These are phyloP conservation scores for Seira ritae DNA, from an alignment of 2,888 invertebrate genomes.

Conservation along the genomic window DNA sequence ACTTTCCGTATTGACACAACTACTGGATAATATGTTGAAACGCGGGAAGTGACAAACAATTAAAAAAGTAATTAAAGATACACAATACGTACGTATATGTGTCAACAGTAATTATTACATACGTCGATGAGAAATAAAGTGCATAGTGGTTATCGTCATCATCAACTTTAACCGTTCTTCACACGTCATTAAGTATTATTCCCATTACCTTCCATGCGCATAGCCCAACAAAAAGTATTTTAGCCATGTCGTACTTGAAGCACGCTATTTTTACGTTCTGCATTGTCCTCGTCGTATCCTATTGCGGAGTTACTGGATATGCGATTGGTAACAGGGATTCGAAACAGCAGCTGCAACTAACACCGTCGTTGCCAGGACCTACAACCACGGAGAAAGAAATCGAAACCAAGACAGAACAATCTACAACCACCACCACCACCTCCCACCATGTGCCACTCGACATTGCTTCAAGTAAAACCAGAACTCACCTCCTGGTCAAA, in stretches of 20 bases:
- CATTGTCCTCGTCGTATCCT: constrained; percentile 29
- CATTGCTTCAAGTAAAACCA: not conserved
- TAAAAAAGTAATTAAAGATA: not conserved
- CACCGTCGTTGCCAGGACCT: not conserved
- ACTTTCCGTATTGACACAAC: not conserved
- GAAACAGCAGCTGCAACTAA: constrained; percentile 9
- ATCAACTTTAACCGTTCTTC: too few relatives aligned
- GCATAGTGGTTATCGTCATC: not conserved
- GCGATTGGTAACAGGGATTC: constrained; percentile 29
- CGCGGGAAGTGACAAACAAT: not conserved
- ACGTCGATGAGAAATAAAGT: too few relatives aligned
- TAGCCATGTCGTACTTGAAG: too few relatives aligned
- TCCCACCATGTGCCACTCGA: constrained; percentile 50
- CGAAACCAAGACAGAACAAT: not conserved
- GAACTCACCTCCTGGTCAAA: constrained; percentile 31
- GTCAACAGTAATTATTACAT: too few relatives aligned
- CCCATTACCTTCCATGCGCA: not conserved
- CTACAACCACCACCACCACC: constrained; percentile 19
- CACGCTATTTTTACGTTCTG: too few relatives aligned
- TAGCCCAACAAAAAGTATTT: too few relatives aligned
- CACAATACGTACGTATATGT: too few relatives aligned
- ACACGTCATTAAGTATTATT: not conserved
- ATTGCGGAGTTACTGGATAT: constrained; percentile 31
- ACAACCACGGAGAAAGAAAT: not conserved
- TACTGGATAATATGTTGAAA: not conserved